Evolutionary conservation across 2,797 vertebrate species (phyloP), one percentile per base, ranked within the genome.

Genomic region (Manis crassicaudata): DNA sequence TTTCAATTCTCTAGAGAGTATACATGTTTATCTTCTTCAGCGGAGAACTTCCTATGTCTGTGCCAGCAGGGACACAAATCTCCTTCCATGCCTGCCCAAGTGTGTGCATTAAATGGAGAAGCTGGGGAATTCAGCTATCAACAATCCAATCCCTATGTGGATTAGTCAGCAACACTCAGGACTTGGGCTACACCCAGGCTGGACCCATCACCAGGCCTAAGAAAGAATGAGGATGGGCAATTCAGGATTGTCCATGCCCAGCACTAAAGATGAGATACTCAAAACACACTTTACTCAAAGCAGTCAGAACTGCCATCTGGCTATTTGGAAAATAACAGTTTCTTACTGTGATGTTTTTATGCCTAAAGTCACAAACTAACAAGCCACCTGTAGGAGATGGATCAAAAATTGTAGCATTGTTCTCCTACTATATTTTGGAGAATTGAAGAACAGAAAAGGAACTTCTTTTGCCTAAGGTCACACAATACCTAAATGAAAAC

Each of bases 341-440:
- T 88, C 65, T 90, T 83, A 84, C 80, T 92, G 67, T 85, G 40
- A 89, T 87, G 50, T 88, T 82, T 95, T 96, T 93, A 37, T 82
- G 97, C 96, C 81, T 23, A 93, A 94, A 85, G 67, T 97, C 77
- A 88, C 75, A 96, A 92, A 94, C 90, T 87, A 96, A 97, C 46
- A 90, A 94, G 25, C 29, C 20, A 54, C 21, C 27, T 97, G 88
- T 72, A 95, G 20, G 27, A 96, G 76, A 97, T 76, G 54, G 81
- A 56, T 95, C 29, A 84, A 92, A 96, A 94, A 56, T 52, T 63
- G 77, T 87, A 83, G 16, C 76, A 72, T 94, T 88, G 97, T 50
- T 68, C 35, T 92, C 54, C 13, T 91, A 87, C 92, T 88, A 75
- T 58, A 92, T 35, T 76, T 80, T 63, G 84, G 62, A 50, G 83